Evolutionary conservation across 2,888 invertebrate genomes (phyloP).

Genomic region (Nephrocerus scutellatus): DNA sequence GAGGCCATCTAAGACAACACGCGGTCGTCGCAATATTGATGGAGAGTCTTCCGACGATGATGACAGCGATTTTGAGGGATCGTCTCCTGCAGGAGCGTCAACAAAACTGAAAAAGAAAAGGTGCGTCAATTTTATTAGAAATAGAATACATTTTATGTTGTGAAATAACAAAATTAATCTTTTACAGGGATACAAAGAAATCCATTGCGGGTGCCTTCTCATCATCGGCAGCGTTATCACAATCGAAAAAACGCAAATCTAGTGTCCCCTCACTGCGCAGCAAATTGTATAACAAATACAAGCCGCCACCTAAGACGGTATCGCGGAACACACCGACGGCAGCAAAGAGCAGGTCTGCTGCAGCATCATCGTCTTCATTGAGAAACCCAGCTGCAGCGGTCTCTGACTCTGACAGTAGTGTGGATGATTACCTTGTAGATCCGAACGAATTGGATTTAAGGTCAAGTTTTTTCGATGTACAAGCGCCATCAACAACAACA

Average conservation of each 20-base stretch:
- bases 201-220: too few relatives aligned
- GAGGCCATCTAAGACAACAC: constrained; percentile 31
- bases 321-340: constrained; percentile 8
- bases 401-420: constrained; percentile 45
- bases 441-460: constrained; percentile 52
- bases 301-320: constrained; percentile 31
- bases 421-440: constrained; percentile 52
- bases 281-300: constrained; percentile 39
- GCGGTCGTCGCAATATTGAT: constrained; percentile 23
- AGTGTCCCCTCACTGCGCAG: constrained; percentile 21
- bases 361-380: neutral
- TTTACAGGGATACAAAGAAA: too few relatives aligned
- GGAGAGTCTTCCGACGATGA: constrained; percentile 44
- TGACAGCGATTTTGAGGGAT: constrained; percentile 39
- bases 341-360: neutral
- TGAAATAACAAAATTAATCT: too few relatives aligned
- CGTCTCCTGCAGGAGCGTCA: too few relatives aligned
- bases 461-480: constrained; percentile 54
- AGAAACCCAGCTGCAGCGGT: constrained; percentile 4
- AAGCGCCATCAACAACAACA: too few relatives aligned
- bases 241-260: constrained; percentile 19
- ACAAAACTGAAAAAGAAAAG: too few relatives aligned
- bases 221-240: too few relatives aligned
- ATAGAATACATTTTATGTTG: too few relatives aligned
- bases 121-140: too few relatives aligned